Base-by-base conservation (phyloP, 2,113 vertebrate species). In the Lontra canadensis region DNA sequence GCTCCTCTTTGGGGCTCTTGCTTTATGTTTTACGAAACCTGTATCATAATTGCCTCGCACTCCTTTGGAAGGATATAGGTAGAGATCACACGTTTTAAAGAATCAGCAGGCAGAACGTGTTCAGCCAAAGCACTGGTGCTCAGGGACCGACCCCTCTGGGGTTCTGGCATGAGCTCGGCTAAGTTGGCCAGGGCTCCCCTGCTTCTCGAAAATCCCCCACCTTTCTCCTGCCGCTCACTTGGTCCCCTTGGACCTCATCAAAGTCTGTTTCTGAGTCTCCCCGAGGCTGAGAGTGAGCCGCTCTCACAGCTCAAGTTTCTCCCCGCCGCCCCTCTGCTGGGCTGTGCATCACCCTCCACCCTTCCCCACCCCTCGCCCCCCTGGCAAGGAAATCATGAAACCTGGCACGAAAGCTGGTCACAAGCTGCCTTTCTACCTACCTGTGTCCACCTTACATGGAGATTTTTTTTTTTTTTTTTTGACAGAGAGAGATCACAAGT, bases 141-240 rank as follows among this genome's bases (percentile, higher is more conserved):
- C 69, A 29, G 7, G 6, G 57, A 29, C 73, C 0, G 23, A 29
- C 26, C 47, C 13, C 31, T 25, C 69, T 13, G 0, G 13, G 59
- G 29, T 63, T 85, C 36, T 57, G 69, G 57, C 0, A 3, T 20
- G 25, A 36, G 52, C 25, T 31, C 15, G 36, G 55, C 26, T n/a
- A 74, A 44, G 76, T 52, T 17, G 5, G 4, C 1, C 1, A 10
- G 42, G 36, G 25, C 8, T 3, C 2, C 13, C 10, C 18, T 11
- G 36, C 9, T 44, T 55, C 76, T 93, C 69, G 34, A 21, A 87
- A 73, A 31, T 7, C 42, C 31, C 31, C 18, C 9, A 2, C 44
- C 90, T 90, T 85, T 52, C 42, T 65, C 63, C 17, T 36, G 73
- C 21, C 29, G 82, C 44, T 78, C 36, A 34, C 13, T 39, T 8